Conservation (phyloP, 37 sponge, comb jelly and placozoan genomes). For the Oscarella lobularis region DNA sequence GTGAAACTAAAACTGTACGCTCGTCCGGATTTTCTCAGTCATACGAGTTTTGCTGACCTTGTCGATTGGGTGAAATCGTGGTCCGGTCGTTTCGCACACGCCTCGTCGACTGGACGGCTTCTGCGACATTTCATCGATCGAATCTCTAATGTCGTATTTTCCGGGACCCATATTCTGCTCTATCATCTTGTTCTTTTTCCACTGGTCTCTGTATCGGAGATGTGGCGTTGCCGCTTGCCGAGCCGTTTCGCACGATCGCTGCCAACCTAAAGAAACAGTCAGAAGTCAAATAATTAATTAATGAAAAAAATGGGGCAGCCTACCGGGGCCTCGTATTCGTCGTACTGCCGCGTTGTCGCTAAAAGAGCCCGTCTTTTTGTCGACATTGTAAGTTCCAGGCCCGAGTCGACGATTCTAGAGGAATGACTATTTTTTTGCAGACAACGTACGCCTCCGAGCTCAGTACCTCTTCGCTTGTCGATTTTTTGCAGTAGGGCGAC, state of each 20-base stretch:
- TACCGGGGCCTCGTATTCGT: constrained; percentile 47
- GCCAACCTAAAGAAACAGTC: constrained; percentile 43
- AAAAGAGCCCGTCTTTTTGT: constrained; percentile 47
- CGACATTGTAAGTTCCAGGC: constrained; percentile 77
- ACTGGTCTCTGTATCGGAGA: constrained; percentile 68
- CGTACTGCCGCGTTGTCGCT: constrained; percentile 20
- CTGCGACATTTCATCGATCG: constrained; percentile 33
- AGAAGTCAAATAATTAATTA: neutral
- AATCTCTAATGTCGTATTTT: constrained; percentile 48
- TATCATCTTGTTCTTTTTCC: constrained; percentile 59
- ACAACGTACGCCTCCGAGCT: too few relatives aligned
- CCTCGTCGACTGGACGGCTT: constrained; percentile 69
- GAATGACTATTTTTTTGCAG: neutral
- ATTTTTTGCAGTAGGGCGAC: constrained; percentile 84
- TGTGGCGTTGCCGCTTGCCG: constrained; percentile 59
- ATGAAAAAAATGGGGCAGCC: neutral
- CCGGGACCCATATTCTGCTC: constrained; percentile 74
- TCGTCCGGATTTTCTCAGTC: neutral
- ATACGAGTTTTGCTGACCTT: constrained; percentile 13
- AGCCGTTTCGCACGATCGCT: constrained; percentile 39
- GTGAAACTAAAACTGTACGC: constrained; percentile 8
- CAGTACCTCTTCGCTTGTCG: constrained; percentile 62
- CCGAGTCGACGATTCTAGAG: constrained; percentile 46
- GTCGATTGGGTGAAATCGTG: constrained; percentile 42
- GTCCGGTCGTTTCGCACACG: constrained; percentile 51